Percentiles rank a stretch among this genome's conserved stretches.
phyloP scores from a whole-genome alignment of 1,140 invertebrate genomes.

The Aphis gossypii region DNA sequence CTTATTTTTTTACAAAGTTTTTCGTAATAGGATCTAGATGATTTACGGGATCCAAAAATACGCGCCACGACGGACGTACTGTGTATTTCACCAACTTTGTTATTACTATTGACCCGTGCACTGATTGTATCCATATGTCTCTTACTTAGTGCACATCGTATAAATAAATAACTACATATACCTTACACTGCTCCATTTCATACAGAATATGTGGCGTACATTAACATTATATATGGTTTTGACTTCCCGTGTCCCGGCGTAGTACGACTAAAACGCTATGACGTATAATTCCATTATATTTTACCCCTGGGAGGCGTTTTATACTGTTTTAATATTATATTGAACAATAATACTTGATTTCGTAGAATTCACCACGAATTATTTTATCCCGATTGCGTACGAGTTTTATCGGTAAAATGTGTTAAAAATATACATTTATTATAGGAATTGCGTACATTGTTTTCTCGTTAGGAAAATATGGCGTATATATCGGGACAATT shows the following conservation, averaged over 20 bases:
- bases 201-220: background rate
- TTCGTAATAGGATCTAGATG: background rate
- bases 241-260: background rate
- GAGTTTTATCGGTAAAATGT: background rate
- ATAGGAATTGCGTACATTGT: background rate
- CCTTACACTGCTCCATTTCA: background rate
- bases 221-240: background rate
- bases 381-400: background rate
- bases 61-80: background rate
- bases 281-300: background rate
- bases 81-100: constrained; percentile 14
- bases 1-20: background rate
- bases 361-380: background rate
- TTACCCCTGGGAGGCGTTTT: background rate
- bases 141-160: background rate
- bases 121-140: background rate
- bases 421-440: background rate
- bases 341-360: background rate
- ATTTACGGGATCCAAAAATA: background rate
- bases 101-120: background rate
- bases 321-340: background rate
- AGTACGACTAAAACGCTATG: background rate
- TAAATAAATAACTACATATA: background rate
- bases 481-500: background rate
- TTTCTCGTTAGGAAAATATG: background rate